phyloP scores from a whole-genome alignment of 2,888 invertebrate species.

The Leptinotarsa juncta region DNA sequence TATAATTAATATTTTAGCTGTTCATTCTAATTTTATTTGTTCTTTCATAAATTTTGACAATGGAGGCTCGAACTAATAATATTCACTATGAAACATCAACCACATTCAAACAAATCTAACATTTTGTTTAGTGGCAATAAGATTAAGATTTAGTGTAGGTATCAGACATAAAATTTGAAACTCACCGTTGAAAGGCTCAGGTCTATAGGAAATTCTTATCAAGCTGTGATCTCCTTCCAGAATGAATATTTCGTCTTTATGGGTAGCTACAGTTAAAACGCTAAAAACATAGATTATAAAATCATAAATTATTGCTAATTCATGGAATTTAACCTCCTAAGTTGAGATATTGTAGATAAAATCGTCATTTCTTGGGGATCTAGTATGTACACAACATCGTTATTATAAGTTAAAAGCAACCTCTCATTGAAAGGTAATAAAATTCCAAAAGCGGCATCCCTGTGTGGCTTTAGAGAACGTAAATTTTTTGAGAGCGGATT shows the following conservation, averaged over 20 bases:
- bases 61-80: too few relatives aligned
- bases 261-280: conserved; percentile 72
- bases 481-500: conserved; percentile 72
- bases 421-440: conserved; percentile 77
- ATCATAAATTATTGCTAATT: background rate
- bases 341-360: conserved; percentile 74
- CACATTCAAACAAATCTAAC: too few relatives aligned
- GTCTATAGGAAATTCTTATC: conserved; percentile 80
- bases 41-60: too few relatives aligned
- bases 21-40: too few relatives aligned
- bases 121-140: too few relatives aligned
- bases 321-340: conserved; percentile 67
- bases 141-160: background rate
- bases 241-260: conserved; percentile 83
- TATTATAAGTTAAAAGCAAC: conserved; percentile 80
- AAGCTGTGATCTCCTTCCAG: conserved; percentile 83
- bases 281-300: conserved; percentile 57
- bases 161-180: background rate
- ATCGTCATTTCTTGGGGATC: conserved; percentile 78
- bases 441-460: conserved; percentile 74
- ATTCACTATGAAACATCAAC: too few relatives aligned
- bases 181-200: conserved; percentile 69
- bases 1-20: too few relatives aligned
- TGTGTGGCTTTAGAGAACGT: conserved; percentile 61
- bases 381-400: conserved; percentile 77